Evolutionary conservation across 53 echinoderm and acorn worm genomes (phyloP).

Genomic region (Apostichopus leukothele): DNA sequence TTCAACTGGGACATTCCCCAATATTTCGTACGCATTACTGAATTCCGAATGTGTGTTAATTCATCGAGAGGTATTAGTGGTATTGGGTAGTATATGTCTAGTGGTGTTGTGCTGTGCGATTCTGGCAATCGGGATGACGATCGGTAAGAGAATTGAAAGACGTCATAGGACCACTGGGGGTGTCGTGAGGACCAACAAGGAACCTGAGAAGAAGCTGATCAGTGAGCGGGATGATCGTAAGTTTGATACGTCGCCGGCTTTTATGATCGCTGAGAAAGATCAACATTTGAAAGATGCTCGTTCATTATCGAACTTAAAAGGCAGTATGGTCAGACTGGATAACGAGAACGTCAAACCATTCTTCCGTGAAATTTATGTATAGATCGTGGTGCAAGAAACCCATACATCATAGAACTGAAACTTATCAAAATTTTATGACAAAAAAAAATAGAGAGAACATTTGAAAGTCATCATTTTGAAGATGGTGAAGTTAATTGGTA

Average conservation of each 20-base stretch:
- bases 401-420: too few species aligned
- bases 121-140: constrained; percentile 20
- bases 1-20: neutral
- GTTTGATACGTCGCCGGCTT: constrained; percentile 3
- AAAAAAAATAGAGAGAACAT: too few species aligned
- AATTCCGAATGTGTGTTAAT: constrained; percentile 4
- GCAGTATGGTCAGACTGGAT: constrained; percentile 47
- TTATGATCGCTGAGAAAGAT: constrained; percentile 35
- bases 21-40: constrained; percentile 5
- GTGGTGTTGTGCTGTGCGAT: constrained; percentile 21
- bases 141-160: neutral
- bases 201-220: constrained; percentile 17
- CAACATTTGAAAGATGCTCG: constrained; percentile 47
- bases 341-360: constrained; percentile 47
- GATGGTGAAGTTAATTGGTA: too few species aligned
- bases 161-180: neutral
- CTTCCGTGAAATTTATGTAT: constrained; percentile 45
- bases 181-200: neutral
- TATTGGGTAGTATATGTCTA: constrained; percentile 8
- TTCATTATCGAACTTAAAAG: constrained; percentile 34
- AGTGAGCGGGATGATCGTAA: neutral
- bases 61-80: neutral
- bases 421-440: too few species aligned
- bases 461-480: too few species aligned
- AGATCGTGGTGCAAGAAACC: neutral